Base-by-base conservation (phyloP, 23 tunicate genomes). In the Diplosoma virens region DNA sequence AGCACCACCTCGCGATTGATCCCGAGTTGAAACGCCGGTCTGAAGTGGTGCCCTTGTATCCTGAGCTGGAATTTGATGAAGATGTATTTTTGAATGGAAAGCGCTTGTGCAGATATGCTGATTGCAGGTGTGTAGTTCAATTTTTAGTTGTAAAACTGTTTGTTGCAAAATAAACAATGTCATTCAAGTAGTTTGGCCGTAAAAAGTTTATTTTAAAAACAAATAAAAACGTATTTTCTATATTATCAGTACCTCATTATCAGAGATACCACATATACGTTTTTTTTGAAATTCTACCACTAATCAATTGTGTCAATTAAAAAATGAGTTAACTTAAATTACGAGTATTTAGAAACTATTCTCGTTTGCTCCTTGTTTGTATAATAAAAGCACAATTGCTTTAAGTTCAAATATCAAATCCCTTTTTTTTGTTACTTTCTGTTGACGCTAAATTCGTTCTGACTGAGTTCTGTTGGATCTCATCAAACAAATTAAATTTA, bases 1-100 rank as follows among this genome's bases (percentile, higher is more conserved):
- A 82, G 87, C 87, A 82, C 37, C 71, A 45, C 71, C 67, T 82
- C 31, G 75, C 75, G 2, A 50, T 82, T 25, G 87, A 82, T 65
- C 81, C 64, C 3, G 47, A 37, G 2, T 82, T 82, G 59, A 23
- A 58, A 17, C 6, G 36, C 1, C 66, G 67, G 1, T 58, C 25
- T 21, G 3, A 11, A 7, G 5, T 67, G 2, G 4, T 9, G 26
- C 50, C 27, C 2, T 36, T 17, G 23, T 34, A 5, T 11, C 26
- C 52, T 35, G 28, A 25, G 5, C 7, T 2, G 7, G 52, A 34
- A 72, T 34, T 72, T 14, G 60, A 21, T 5, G n/a, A 3, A 3
- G 61, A 72, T 33, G 61, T 30, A 7, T 3, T 25, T 1, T 1
- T 72, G 4, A 72, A 37, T 18, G 78, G 78, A 18, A 24, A 22